phyloP scores from a whole-genome alignment of 2,888 invertebrate species.

The Sphaeridia pumilis region DNA sequence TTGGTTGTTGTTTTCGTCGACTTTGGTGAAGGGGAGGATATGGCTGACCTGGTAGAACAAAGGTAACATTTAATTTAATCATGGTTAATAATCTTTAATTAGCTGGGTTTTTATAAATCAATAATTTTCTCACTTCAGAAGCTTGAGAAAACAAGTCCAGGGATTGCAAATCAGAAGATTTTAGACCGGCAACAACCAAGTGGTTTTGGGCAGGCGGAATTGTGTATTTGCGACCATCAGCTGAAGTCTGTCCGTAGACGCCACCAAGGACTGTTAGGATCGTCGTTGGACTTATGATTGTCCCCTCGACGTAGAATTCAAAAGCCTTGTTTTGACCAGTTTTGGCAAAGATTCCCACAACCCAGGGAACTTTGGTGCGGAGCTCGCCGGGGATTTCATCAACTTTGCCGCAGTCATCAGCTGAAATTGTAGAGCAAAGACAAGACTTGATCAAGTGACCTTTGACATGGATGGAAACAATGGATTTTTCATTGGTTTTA shows the following conservation, averaged over 20 bases:
- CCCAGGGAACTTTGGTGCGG: conserved; percentile 17
- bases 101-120: background rate
- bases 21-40: conserved; percentile 14
- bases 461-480: too few relatives aligned
- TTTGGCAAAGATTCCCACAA: conserved; percentile 16
- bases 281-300: conserved; percentile 13
- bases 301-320: conserved; percentile 14
- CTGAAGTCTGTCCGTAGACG: conserved; percentile 13
- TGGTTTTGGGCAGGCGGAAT: conserved; percentile 19
- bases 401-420: conserved; percentile 14
- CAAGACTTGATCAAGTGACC: too few relatives aligned
- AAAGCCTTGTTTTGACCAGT: conserved; percentile 6
- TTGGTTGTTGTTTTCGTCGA: conserved; percentile 13
- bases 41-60: conserved; percentile 6
- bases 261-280: conserved; percentile 16
- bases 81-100: background rate
- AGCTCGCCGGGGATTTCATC: conserved; percentile 13
- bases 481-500: too few relatives aligned
- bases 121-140: conserved; percentile 7
- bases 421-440: too few relatives aligned
- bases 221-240: conserved; percentile 12
- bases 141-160: conserved; percentile 12
- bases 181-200: conserved; percentile 12
- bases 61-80: background rate
- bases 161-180: conserved; percentile 10